phyloP scores from a whole-genome alignment of 2,113 vertebrate species.

The Nycticebus coucang region DNA sequence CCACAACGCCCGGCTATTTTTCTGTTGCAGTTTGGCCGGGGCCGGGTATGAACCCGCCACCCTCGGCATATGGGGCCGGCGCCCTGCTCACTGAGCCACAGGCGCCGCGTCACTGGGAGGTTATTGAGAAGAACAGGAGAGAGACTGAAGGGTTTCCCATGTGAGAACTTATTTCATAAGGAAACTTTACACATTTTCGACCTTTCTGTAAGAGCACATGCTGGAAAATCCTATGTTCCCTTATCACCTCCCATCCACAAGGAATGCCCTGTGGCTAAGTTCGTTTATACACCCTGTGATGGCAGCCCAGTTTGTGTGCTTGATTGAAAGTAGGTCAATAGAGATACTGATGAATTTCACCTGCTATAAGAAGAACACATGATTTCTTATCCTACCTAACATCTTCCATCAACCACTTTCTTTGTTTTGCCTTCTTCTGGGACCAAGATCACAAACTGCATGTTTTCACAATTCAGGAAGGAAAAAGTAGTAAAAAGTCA shows the following conservation, averaged over 20 bases:
- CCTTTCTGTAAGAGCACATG: constrained; percentile 49
- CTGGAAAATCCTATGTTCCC: constrained; percentile 69
- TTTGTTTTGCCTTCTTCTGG: not conserved
- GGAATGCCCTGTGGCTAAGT: constrained; percentile 68
- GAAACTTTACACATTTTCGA: not conserved
- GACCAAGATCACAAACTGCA: not conserved
- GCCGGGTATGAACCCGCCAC: too few species aligned
- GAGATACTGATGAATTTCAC: constrained; percentile 84
- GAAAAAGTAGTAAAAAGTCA: not conserved
- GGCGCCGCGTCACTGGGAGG: not conserved
- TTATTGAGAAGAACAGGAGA: not conserved
- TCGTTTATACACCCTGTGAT: constrained; percentile 77
- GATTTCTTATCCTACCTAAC: constrained; percentile 67
- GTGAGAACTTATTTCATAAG: fast-evolving
- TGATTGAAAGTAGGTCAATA: constrained; percentile 66
- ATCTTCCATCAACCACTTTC: not conserved
- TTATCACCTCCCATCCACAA: constrained; percentile 75
- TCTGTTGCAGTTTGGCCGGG: too few species aligned
- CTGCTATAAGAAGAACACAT: constrained; percentile 68
- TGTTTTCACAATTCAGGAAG: not conserved
- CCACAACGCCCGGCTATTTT: too few species aligned
- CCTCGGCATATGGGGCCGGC: too few species aligned
- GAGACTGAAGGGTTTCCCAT: not conserved
- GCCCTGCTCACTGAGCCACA: too few species aligned
- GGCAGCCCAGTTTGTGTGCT: constrained; percentile 78